Evolutionary conservation across 2,888 invertebrate species (phyloP).

Genomic region (Dynastes tityus): DNA sequence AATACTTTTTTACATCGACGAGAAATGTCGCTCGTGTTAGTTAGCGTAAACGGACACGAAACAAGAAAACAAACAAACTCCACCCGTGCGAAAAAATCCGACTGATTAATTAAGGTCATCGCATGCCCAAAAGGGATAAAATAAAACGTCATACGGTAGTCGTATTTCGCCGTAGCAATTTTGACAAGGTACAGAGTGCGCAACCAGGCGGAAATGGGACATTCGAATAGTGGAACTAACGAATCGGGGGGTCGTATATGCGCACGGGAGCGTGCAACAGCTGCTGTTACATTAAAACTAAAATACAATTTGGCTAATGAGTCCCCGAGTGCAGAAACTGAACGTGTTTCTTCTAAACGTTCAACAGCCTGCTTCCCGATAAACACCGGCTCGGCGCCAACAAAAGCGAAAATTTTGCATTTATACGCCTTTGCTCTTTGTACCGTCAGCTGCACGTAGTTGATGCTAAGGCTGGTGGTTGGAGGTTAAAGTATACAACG

Average conservation of each 20-base stretch:
- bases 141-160: too few species aligned
- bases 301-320: slow-evolving; percentile 56
- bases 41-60: too few species aligned
- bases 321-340: slow-evolving; percentile 29
- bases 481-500: not conserved
- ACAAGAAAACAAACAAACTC: too few species aligned
- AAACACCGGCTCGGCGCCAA: not conserved
- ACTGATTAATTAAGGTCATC: too few species aligned
- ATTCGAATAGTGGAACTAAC: slow-evolving; percentile 44
- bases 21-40: too few species aligned
- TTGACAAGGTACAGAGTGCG: too few species aligned
- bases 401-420: slow-evolving; percentile 14
- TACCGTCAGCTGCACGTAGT: slow-evolving; percentile 3
- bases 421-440: not conserved
- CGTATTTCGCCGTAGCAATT: too few species aligned
- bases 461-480: too few species aligned
- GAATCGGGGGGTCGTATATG: slow-evolving; percentile 42
- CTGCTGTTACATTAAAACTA: slow-evolving; percentile 55
- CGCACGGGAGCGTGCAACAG: slow-evolving; percentile 47
- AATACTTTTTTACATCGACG: too few species aligned
- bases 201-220: not conserved
- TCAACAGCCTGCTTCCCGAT: not conserved
- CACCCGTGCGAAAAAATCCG: too few species aligned
- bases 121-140: too few species aligned
- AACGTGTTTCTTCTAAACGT: slow-evolving; percentile 17